These are phyloP conservation scores for Drosophila rufa DNA, from an alignment of 1,140 invertebrate species.

Conservation along the genomic window DNA sequence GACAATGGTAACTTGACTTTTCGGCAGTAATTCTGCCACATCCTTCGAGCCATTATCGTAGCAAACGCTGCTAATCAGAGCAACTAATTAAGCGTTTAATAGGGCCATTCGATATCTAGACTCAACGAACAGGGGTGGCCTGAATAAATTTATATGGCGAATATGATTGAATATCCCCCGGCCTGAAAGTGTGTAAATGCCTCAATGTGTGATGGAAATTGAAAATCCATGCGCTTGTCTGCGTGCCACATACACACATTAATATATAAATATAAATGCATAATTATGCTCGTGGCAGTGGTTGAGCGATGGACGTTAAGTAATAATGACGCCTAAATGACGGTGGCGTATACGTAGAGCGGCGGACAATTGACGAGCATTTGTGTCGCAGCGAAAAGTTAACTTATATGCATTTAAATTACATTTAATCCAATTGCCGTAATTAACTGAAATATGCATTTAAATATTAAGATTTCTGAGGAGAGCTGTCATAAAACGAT, in stretches of 20 bases:
- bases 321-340: conserved; percentile 40
- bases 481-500: conserved; percentile 2
- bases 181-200: neutral
- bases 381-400: conserved; percentile 25
- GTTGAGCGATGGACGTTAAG: conserved; percentile 5
- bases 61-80: neutral
- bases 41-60: neutral
- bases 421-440: conserved; percentile 23
- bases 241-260: neutral
- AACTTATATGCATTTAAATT: conserved; percentile 42
- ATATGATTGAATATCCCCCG: conserved; percentile 2
- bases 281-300: conserved; percentile 25
- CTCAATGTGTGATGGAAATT: conserved; percentile 12
- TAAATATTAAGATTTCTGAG: conserved; percentile 13
- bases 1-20: neutral
- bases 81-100: conserved; percentile 14
- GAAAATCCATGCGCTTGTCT: conserved; percentile 4
- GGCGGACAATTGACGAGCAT: conserved; percentile 33
- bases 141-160: neutral
- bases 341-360: conserved; percentile 53
- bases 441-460: conserved; percentile 20
- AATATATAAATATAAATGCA: conserved; percentile 2
- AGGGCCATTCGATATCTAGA: neutral
- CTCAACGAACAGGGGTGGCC: neutral
- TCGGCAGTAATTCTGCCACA: neutral